phyloP scores from a whole-genome alignment of 2,888 invertebrate genomes.

The Chelonus formosanus region DNA sequence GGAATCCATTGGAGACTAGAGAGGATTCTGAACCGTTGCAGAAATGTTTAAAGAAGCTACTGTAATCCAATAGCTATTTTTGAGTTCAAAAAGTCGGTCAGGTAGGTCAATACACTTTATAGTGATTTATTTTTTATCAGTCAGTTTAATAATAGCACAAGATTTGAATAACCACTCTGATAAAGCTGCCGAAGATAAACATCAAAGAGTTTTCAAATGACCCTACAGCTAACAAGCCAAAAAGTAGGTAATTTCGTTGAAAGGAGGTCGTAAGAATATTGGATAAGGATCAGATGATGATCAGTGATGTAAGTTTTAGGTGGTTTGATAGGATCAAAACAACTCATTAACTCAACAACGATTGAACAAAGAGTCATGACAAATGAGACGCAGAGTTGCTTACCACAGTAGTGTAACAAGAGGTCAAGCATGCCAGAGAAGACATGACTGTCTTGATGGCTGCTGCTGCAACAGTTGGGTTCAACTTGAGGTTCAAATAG shows the following conservation, averaged over 20 bases:
- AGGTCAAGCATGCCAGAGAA: slow-evolving; percentile 61
- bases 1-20: not conserved
- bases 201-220: not conserved
- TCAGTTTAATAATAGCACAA: not conserved
- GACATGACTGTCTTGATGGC: slow-evolving; percentile 53
- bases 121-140: not conserved
- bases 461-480: slow-evolving; percentile 62
- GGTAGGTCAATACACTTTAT: slow-evolving; percentile 14
- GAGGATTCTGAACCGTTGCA: not conserved
- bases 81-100: slow-evolving; percentile 23
- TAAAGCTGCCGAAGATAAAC: not conserved
- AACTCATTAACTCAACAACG: not conserved
- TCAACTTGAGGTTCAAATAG: slow-evolving; percentile 70
- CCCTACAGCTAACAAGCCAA: slow-evolving; percentile 16
- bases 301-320: not conserved
- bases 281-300: not conserved
- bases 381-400: slow-evolving; percentile 41
- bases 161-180: not conserved
- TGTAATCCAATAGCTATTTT: slow-evolving; percentile 23
- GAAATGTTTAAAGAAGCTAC: slow-evolving; percentile 11
- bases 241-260: slow-evolving; percentile 48
- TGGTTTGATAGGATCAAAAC: not conserved
- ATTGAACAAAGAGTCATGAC: slow-evolving; percentile 19
- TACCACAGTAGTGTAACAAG: slow-evolving; percentile 61
- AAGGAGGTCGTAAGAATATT: slow-evolving; percentile 46